Base-by-base conservation (phyloP, 2,113 vertebrate genomes). In the Aegithalos caudatus region DNA sequence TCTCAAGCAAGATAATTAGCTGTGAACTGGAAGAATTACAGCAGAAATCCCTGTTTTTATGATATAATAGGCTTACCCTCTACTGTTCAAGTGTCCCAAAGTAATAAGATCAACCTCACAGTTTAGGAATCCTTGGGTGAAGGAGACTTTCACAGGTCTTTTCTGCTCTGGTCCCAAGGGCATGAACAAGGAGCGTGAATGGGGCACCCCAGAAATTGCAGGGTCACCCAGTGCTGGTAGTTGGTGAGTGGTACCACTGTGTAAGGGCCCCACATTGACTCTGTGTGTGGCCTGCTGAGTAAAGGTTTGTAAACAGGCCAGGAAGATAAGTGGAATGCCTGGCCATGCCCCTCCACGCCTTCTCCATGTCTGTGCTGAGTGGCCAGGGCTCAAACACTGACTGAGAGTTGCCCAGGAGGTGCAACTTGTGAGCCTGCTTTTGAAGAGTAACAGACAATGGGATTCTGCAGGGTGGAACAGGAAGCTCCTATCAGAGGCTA, bases 311-410 rank as follows among this genome's bases (percentile, higher is more conserved):
- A 37, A 31, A 37, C 3, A n/a, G 65, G 27, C 33, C 23, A 2
- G 5, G 64, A 25, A 20, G 40, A 35, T 27, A 50, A 7, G 12
- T 7, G 11, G 44, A 40, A 9, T 0, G 2, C 20, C n/a, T 27
- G 50, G 13, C 27, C 2, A 1, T 62, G 35, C 15, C 33, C 35
- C 16, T 56, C 35, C 2, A 0, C 1, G 51, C 21, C 38, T 33
- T 69, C 13, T 50, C 12, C 0, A 0, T 1, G 3, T 10, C 29
- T 3, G 50, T 2, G 5, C 50, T 19, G 14, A 44, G 7, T 1
- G 1, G 15, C 47, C 70, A 58, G 73, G 0, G 0, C 85, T 78
- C 4, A 2, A 4, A 24, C 0, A 2, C 9, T 0, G 20, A 0
- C n/a, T n/a, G 0, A 60, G 40, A 56, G 71, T 42, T 0, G 3